Conservation (phyloP, 2,113 vertebrate species). For the Misgurnus mizolepis region DNA sequence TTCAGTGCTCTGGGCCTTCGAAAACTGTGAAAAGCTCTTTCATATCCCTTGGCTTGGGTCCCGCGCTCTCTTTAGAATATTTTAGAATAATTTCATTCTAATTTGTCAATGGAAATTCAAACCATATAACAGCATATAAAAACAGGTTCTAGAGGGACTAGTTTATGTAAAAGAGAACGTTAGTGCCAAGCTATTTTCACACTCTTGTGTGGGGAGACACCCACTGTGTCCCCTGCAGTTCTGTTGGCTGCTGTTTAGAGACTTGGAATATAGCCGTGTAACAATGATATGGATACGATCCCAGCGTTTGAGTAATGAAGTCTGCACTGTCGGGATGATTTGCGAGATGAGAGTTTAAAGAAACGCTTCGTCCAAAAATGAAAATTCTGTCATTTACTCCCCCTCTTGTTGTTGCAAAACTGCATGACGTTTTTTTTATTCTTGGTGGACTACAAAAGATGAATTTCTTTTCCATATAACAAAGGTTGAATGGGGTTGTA, state of each 20-base stretch:
- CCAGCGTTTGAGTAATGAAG: constrained; percentile 46
- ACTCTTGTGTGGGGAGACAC: constrained; percentile 44
- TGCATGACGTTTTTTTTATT: background rate
- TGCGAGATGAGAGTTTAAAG: constrained; percentile 31
- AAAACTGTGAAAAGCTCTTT: constrained; percentile 57
- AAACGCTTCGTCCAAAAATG: background rate
- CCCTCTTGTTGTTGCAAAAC: background rate
- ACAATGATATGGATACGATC: constrained; percentile 50
- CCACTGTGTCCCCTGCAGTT: constrained; percentile 41
- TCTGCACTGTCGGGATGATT: constrained; percentile 44
- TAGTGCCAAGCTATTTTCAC: constrained; percentile 42
- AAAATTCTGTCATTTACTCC: background rate
- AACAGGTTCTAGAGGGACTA: constrained; percentile 51
- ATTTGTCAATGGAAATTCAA: constrained; percentile 56
- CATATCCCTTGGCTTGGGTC: constrained; percentile 46
- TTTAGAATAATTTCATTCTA: constrained; percentile 54
- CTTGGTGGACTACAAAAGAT: background rate
- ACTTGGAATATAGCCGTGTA: constrained; percentile 35
- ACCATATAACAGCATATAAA: constrained; percentile 60
- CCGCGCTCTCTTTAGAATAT: constrained; percentile 48
- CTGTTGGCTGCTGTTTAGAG: constrained; percentile 52
- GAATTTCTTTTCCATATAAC: background rate
- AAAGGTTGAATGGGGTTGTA: background rate
- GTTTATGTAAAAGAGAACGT: constrained; percentile 47
- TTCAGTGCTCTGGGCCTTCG: constrained; percentile 47